Percentiles rank a stretch among this genome's conserved stretches.
These are phyloP conservation scores for Anthophora plumipes DNA, from an alignment of 2,888 invertebrate species.

Conservation along the genomic window DNA sequence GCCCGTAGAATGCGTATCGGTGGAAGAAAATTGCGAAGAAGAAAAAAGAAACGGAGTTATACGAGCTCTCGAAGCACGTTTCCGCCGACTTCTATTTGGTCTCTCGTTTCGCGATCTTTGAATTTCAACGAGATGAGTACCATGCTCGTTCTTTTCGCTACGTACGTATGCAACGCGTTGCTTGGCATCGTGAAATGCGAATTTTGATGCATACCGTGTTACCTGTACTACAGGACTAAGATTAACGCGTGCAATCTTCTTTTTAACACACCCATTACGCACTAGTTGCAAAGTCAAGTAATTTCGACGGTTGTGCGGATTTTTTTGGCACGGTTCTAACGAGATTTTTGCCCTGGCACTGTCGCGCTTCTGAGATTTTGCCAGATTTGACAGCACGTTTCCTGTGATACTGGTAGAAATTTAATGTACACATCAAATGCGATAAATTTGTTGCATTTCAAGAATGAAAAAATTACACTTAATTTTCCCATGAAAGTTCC, in stretches of 20 bases:
- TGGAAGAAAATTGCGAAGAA: conserved; percentile 9
- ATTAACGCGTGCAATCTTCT: conserved; percentile 3
- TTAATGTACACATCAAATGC: background rate
- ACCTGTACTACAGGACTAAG: conserved; percentile 7
- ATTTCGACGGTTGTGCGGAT: background rate
- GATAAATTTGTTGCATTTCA: no score
- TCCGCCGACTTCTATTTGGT: conserved; percentile 19
- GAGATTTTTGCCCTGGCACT: background rate
- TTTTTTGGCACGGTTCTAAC: background rate
- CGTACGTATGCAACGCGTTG: background rate
- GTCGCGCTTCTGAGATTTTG: background rate
- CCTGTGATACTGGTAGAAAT: background rate
- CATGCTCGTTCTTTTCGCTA: background rate
- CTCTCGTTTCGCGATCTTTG: conserved; percentile 39
- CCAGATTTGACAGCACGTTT: background rate
- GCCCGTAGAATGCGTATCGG: conserved; percentile 2
- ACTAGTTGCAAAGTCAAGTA: background rate
- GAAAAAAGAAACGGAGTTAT: background rate
- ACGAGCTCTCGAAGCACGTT: conserved; percentile 18
- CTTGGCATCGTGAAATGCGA: background rate
- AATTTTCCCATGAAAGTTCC: background rate
- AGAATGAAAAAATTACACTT: no score
- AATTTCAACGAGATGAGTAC: conserved; percentile 41
- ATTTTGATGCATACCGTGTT: conserved; percentile 9
- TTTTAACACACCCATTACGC: background rate